These are phyloP conservation scores for Gymnoscopelus microlampas DNA, from an alignment of 2,797 vertebrate genomes.

Conservation along the genomic window DNA sequence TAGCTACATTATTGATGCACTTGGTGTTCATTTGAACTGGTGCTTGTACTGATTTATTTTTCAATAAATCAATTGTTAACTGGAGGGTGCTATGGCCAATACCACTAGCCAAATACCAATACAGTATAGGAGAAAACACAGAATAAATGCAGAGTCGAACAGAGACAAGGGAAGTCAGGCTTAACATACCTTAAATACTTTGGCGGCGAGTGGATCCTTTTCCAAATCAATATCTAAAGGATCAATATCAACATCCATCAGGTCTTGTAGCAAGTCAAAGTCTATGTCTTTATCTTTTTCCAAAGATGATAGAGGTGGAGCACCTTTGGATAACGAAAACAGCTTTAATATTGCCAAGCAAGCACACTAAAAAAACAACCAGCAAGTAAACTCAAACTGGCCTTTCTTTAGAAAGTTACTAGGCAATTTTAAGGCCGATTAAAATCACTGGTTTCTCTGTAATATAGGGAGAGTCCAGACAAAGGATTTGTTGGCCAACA, in stretches of 20 bases:
- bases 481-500: conserved; percentile 12
- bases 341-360: conserved; percentile 81
- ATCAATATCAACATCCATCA: conserved; percentile 99
- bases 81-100: background rate
- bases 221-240: conserved; percentile 99
- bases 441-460: conserved; percentile 14
- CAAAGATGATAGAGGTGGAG: conserved; percentile 95
- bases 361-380: conserved; percentile 58
- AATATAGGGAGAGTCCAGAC: conserved; percentile 35
- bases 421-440: conserved; percentile 65
- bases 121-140: background rate
- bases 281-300: conserved; percentile 99
- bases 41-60: background rate
- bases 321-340: conserved; percentile 89
- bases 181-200: conserved; percentile 96
- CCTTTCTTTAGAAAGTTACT: conserved; percentile 49
- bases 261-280: conserved; percentile 98
- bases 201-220: conserved; percentile 99
- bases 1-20: background rate
- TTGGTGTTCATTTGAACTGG: background rate
- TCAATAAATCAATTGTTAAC: background rate
- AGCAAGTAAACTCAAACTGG: conserved; percentile 52
- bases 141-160: background rate
- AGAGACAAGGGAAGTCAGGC: conserved; percentile 15
- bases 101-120: background rate